Evolutionary conservation across 1,140 invertebrate species (phyloP).

Genomic region (Drosophila nebulosa): DNA sequence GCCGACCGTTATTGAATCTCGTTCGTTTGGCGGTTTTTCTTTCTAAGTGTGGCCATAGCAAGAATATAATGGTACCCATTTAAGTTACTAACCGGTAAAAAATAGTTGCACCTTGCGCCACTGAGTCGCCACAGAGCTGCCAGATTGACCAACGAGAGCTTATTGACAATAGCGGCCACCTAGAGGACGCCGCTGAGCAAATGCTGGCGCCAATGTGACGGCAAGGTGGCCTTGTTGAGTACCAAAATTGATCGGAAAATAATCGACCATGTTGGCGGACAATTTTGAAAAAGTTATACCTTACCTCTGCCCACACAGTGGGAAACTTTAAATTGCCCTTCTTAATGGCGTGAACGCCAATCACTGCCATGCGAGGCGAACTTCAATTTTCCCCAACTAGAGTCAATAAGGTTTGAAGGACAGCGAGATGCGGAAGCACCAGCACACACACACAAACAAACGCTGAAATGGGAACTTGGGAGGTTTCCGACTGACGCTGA

Average conservation of each 20-base stretch:
- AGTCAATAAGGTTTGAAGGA: not conserved
- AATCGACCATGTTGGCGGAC: not conserved
- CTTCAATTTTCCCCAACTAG: conserved; percentile 19
- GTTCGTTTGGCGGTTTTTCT: no score
- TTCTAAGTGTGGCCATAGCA: no score
- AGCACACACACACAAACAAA: conserved; percentile 25
- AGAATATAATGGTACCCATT: no score
- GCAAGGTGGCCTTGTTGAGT: not conserved
- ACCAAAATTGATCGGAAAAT: not conserved
- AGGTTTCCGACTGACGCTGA: conserved; percentile 61
- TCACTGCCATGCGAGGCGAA: conserved; percentile 43
- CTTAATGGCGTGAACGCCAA: conserved; percentile 60
- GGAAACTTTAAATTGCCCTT: conserved; percentile 17
- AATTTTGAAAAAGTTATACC: not conserved
- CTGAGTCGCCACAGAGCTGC: not conserved
- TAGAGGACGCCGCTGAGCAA: not conserved
- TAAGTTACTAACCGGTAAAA: no score
- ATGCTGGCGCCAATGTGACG: not conserved
- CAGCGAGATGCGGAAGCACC: not conserved
- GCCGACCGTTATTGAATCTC: no score
- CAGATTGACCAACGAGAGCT: no score
- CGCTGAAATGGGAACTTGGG: not conserved
- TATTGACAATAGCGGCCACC: not conserved
- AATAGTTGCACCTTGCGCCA: no score
- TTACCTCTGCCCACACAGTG: no score